Conservation (phyloP, 1,140 invertebrate genomes). For the Drosophila repletoides region DNA sequence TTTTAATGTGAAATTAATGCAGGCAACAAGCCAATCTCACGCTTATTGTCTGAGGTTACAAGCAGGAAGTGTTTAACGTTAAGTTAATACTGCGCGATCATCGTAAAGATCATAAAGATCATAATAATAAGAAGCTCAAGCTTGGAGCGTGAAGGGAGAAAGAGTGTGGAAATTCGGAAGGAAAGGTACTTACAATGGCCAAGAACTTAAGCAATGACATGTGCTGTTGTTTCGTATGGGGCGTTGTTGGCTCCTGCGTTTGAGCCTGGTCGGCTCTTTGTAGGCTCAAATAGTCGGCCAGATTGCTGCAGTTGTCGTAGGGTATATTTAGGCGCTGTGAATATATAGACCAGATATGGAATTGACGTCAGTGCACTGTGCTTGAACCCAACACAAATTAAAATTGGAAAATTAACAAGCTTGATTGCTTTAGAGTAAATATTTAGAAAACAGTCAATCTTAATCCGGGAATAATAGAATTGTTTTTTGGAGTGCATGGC, state of each 20-base stretch:
- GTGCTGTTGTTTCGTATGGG: slow-evolving; percentile 59
- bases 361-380: slow-evolving; percentile 20
- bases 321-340: slow-evolving; percentile 56
- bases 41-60: slow-evolving; percentile 60
- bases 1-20: slow-evolving; percentile 69
- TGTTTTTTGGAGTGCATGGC: too few relatives aligned
- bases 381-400: slow-evolving; percentile 1
- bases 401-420: neutral
- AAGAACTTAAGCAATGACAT: slow-evolving; percentile 86
- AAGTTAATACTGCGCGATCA: slow-evolving; percentile 29
- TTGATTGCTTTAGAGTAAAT: too few relatives aligned
- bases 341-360: slow-evolving; percentile 20
- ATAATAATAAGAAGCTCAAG: neutral
- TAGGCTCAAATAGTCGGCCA: slow-evolving; percentile 72
- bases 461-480: too few relatives aligned
- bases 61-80: slow-evolving; percentile 56
- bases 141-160: neutral
- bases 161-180: neutral
- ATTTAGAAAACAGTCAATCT: too few relatives aligned
- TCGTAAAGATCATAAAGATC: slow-evolving; percentile 24
- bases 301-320: slow-evolving; percentile 70
- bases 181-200: slow-evolving; percentile 85
- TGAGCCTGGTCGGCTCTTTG: slow-evolving; percentile 61
- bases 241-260: slow-evolving; percentile 37
- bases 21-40: slow-evolving; percentile 50